Evolutionary conservation across 2,888 invertebrate species (phyloP).

Genomic region (Amphiduros pacificus): DNA sequence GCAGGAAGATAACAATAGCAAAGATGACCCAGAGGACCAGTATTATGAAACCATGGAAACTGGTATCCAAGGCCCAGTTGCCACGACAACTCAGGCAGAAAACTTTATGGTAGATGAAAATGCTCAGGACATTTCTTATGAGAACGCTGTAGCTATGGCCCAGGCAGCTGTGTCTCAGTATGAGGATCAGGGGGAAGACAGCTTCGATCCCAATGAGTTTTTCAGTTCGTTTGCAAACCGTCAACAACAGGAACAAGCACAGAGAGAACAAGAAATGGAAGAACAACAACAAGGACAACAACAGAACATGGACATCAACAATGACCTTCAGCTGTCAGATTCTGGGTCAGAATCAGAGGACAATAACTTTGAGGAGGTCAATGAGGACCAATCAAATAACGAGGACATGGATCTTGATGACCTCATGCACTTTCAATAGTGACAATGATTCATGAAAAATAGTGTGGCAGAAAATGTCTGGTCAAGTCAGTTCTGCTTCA

Average conservation of each 20-base stretch:
- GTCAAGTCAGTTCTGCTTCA: no score
- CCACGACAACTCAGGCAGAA: background rate
- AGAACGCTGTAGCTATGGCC: background rate
- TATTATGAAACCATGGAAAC: conserved; percentile 11
- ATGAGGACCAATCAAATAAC: background rate
- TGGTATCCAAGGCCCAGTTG: conserved; percentile 11
- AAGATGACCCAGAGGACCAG: conserved; percentile 4
- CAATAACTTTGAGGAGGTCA: background rate
- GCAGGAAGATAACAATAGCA: background rate
- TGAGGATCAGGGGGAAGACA: conserved; percentile 20
- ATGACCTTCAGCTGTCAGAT: background rate
- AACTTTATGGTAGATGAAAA: conserved; percentile 20
- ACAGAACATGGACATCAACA: no score
- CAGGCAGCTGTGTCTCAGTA: conserved; percentile 5
- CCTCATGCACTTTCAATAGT: no score
- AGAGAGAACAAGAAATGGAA: background rate
- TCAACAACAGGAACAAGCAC: no score
- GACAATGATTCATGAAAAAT: no score
- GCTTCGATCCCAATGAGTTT: conserved; percentile 31
- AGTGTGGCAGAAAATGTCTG: no score
- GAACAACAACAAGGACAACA: background rate
- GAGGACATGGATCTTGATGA: no score
- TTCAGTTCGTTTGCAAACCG: conserved; percentile 27
- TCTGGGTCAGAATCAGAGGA: background rate
- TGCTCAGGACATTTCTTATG: conserved; percentile 22